Evolutionary conservation across 2,888 invertebrate species (phyloP).

Genomic region (Plemyria rubiginata): DNA sequence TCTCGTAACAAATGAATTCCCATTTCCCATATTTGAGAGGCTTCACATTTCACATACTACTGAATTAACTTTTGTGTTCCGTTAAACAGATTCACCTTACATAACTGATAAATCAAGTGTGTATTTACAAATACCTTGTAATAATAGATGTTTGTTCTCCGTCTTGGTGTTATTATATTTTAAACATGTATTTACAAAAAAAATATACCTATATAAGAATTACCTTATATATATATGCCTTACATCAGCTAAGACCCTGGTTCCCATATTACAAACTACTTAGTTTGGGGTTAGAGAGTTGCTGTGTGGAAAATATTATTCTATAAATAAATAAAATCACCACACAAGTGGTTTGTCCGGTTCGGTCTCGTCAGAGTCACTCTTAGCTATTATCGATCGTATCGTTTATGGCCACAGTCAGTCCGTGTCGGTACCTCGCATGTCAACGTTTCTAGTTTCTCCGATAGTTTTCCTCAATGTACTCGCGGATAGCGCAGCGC

Average conservation of each 20-base stretch:
- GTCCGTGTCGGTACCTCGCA: conserved; percentile 1
- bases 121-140: conserved; percentile 4
- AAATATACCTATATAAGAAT: too few relatives aligned
- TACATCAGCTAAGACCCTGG: too few relatives aligned
- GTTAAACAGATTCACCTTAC: not conserved
- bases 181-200: too few relatives aligned
- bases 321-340: conserved; percentile 6
- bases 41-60: conserved; percentile 10
- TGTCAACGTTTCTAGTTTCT: conserved; percentile 17
- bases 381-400: not conserved
- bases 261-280: too few relatives aligned
- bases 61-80: conserved; percentile 7
- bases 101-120: not conserved
- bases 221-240: too few relatives aligned
- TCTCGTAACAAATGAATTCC: conserved; percentile 20
- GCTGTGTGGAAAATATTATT: too few relatives aligned
- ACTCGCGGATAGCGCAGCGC: conserved; percentile 3
- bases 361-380: not conserved
- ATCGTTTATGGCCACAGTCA: conserved; percentile 1
- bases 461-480: conserved; percentile 21
- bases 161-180: too few relatives aligned
- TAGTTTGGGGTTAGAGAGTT: too few relatives aligned
- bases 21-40: conserved; percentile 17
- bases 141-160: too few relatives aligned
- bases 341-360: conserved; percentile 9